A percentile compares a stretch with the other conserved stretches of the same genome.
These are phyloP conservation scores for Ciconia maguari DNA, from an alignment of 2,113 vertebrate species.

Conservation along the genomic window DNA sequence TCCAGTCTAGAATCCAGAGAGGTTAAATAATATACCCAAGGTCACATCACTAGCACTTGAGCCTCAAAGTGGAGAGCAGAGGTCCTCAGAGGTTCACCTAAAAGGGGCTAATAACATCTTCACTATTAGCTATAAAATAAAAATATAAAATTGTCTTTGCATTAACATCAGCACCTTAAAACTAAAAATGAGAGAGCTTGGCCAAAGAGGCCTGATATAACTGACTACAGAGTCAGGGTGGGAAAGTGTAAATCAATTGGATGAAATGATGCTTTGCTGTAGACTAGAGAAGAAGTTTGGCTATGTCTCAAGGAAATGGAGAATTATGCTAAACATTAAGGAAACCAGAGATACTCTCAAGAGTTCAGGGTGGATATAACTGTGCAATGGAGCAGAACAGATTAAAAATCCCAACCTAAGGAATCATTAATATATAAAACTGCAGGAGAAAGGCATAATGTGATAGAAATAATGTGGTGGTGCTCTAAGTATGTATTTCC, in stretches of 20 bases:
- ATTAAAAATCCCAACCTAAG: conserved; percentile 44
- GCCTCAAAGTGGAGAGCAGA: background rate
- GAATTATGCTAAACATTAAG: background rate
- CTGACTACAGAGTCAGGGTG: background rate
- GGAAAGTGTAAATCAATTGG: conserved; percentile 21
- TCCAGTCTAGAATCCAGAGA: background rate
- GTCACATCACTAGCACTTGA: background rate
- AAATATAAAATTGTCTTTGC: conserved; percentile 25
- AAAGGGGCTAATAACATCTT: background rate
- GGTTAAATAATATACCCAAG: conserved; percentile 22
- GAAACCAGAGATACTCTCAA: conserved; percentile 13
- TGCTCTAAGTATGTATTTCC: background rate
- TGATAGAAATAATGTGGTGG: background rate
- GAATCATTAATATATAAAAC: conserved; percentile 24
- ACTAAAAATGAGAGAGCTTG: conserved; percentile 3
- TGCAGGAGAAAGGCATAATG: background rate
- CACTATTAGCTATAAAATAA: conserved; percentile 26
- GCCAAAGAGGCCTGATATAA: background rate
- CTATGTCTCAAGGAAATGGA: conserved; percentile 23
- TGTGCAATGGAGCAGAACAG: conserved; percentile 33
- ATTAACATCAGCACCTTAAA: conserved; percentile 33
- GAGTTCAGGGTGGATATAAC: conserved; percentile 17
- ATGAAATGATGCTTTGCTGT: background rate
- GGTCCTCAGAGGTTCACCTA: background rate
- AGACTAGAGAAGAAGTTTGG: conserved; percentile 18